Evolutionary conservation across 2,797 vertebrate genomes (phyloP), one percentile per base, ranked within the genome.

Genomic region (Rhynchotus rufescens): DNA sequence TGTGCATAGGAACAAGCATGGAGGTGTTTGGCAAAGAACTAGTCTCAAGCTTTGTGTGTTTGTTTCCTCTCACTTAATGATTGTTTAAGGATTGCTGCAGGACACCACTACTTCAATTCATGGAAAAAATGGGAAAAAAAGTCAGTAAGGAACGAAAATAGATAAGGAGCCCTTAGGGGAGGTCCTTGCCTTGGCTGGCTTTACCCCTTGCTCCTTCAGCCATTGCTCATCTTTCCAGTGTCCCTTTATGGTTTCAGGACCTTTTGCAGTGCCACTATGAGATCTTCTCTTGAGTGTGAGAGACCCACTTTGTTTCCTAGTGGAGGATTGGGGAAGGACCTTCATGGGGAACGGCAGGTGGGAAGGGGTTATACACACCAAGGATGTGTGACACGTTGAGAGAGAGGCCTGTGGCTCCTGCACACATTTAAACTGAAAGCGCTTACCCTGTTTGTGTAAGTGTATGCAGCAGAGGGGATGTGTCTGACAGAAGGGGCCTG

Each of bases 11-110:
- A 78, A 66, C 47, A 19, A 78, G 47, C 28, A 32, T 13, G 28
- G 54, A 86, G 28, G 16, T 62, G 28, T 88, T 82, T 77, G 65
- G 52, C 36, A 90, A 54, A 67, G 59, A 68, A 36, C 7, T n/a
- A 38, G 19, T 59, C 32, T 84, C 28, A 45, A 14, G 60, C 13
- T 74, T 79, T 32, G 25, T 40, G n/a, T 3, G 0, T 82, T 61
- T 3, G 0, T 82, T 65, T 68, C 49, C 10, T 19, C 6, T 87
- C 21, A n/a, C 5, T 49, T 80, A 73, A 28, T 12, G 14, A 6
- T 17, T 2, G 28, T 26, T 69, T 59, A 81, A 6, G 51, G 7
- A n/a, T 40, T 84, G 65, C 65, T 88, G 44, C 65, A 77, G 54
- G 25, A 77, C 13, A 38, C 19, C 7, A 52, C 23, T 7, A 5